phyloP scores from a whole-genome alignment of 2,797 vertebrate species.

The Anguilla obscura region DNA sequence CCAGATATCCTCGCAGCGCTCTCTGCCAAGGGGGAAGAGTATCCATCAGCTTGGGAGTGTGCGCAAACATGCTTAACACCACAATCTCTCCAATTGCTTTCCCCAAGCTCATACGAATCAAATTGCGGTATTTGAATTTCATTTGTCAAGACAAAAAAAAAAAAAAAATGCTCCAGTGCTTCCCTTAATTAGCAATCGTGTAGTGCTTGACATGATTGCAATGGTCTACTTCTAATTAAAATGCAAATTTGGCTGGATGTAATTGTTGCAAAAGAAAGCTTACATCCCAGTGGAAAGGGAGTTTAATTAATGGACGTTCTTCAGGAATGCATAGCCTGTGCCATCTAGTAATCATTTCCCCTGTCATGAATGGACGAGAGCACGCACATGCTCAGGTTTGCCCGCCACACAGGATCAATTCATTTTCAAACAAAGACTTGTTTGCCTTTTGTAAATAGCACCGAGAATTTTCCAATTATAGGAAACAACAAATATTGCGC shows the following conservation, averaged over 20 bases:
- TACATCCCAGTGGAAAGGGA: slow-evolving; percentile 43
- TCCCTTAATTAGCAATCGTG: slow-evolving; percentile 63
- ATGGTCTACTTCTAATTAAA: slow-evolving; percentile 66
- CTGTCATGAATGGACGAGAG: neutral
- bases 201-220: slow-evolving; percentile 59
- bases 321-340: slow-evolving; percentile 33
- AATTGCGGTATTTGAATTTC: slow-evolving; percentile 9
- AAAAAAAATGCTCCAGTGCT: slow-evolving; percentile 57
- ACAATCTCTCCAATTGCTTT: neutral
- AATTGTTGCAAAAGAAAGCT: slow-evolving; percentile 57
- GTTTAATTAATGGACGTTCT: slow-evolving; percentile 48
- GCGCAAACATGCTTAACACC: slow-evolving; percentile 5
- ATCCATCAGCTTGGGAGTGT: neutral
- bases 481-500: too few relatives aligned
- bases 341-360: slow-evolving; percentile 12
- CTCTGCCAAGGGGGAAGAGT: neutral
- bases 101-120: neutral
- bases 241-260: slow-evolving; percentile 61
- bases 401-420: neutral
- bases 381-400: neutral
- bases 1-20: neutral
- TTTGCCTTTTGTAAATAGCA: neutral
- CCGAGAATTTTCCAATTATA: neutral
- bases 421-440: neutral
- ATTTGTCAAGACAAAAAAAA: slow-evolving; percentile 30